Conservation (phyloP, 2,888 invertebrate species). For the Stenchaetothrips biformis region DNA sequence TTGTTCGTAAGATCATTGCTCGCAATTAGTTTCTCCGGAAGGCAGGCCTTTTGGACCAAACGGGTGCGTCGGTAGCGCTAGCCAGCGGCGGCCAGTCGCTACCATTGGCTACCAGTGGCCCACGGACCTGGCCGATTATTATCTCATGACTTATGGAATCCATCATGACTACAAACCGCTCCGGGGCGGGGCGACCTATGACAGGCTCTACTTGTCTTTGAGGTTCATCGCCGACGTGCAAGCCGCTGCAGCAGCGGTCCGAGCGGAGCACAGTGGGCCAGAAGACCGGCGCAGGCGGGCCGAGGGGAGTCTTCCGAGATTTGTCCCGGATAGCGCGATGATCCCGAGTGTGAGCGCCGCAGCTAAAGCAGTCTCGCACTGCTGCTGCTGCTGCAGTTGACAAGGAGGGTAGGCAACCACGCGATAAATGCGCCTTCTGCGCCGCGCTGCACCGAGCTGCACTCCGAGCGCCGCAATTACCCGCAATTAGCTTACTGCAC, state of each 20-base stretch:
- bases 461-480: conserved; percentile 1
- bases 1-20: conserved; percentile 17
- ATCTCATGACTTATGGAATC: neutral
- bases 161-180: neutral
- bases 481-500: neutral
- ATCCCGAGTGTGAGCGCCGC: too few relatives aligned
- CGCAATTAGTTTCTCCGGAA: conserved; percentile 18
- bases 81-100: neutral
- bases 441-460: neutral
- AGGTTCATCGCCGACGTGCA: neutral
- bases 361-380: too few relatives aligned
- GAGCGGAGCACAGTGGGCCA: neutral
- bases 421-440: neutral
- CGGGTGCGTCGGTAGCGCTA: too few relatives aligned
- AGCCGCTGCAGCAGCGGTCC: neutral
- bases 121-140: neutral
- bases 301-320: too few relatives aligned
- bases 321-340: too few relatives aligned
- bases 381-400: too few relatives aligned
- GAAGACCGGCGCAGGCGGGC: too few relatives aligned
- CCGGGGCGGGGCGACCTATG: too few relatives aligned
- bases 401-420: neutral
- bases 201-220: too few relatives aligned
- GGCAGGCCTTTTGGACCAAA: neutral
- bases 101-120: neutral